Conservation (phyloP, 2,888 invertebrate genomes). For the Lathronympha strigana region DNA sequence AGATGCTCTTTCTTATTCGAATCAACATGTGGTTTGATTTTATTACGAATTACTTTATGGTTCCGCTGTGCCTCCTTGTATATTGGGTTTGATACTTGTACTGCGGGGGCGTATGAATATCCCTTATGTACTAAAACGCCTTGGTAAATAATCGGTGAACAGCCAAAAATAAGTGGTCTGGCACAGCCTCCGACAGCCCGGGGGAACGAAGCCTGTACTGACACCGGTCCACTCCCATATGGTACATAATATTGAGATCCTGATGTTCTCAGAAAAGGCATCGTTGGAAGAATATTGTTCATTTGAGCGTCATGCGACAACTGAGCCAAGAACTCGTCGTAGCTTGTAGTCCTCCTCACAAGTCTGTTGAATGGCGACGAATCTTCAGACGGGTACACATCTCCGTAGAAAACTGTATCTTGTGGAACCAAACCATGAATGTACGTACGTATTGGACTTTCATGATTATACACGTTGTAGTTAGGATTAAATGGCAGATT, state of each 20-base stretch:
- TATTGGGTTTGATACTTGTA: neutral
- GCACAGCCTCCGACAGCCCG: slow-evolving; percentile 49
- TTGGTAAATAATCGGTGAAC: slow-evolving; percentile 57
- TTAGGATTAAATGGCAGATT: slow-evolving; percentile 16
- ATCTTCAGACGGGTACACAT: slow-evolving; percentile 20
- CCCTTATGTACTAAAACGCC: slow-evolving; percentile 43
- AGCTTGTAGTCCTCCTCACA: slow-evolving; percentile 47
- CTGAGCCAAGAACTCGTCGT: slow-evolving; percentile 60
- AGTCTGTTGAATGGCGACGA: slow-evolving; percentile 21
- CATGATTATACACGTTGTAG: slow-evolving; percentile 10
- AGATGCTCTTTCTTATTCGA: neutral
- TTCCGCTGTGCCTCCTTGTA: slow-evolving; percentile 1
- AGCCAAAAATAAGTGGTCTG: slow-evolving; percentile 60
- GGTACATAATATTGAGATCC: slow-evolving; percentile 18
- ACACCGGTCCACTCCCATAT: slow-evolving; percentile 24
- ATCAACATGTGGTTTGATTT: neutral
- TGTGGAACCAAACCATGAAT: slow-evolving; percentile 51
- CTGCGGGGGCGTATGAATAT: neutral
- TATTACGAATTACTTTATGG: slow-evolving; percentile 10
- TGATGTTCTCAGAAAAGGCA: slow-evolving; percentile 60
- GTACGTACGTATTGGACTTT: slow-evolving; percentile 52
- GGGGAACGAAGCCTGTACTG: slow-evolving; percentile 50
- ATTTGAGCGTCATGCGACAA: slow-evolving; percentile 64
- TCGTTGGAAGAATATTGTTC: slow-evolving; percentile 71
- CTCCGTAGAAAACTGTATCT: slow-evolving; percentile 17